Percentiles rank a stretch among this genome's conserved stretches.
Conservation (phyloP, 2,797 vertebrate genomes). For the Hoplostethus mediterraneus region DNA sequence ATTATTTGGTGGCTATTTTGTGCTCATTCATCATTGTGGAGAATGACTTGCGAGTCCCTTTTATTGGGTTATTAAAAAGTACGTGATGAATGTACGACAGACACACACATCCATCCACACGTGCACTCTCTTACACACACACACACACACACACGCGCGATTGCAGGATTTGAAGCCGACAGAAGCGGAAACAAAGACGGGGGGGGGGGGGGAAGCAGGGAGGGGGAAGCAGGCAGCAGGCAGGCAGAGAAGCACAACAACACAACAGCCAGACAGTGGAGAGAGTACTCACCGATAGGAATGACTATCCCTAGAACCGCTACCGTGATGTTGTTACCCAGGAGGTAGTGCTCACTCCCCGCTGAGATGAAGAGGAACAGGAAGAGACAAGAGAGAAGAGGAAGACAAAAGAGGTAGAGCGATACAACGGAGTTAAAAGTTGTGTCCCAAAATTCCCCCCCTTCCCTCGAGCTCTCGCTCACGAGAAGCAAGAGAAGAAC, state of each 20-base stretch:
- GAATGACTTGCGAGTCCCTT: not conserved
- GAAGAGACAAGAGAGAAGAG: conserved; percentile 2
- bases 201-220: not conserved
- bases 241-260: conserved; percentile 46
- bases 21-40: not conserved
- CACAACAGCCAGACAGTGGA: conserved; percentile 38
- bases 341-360: conserved; percentile 88
- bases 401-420: conserved; percentile 9
- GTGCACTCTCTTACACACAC: conserved; percentile 7
- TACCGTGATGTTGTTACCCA: conserved; percentile 94
- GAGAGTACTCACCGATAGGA: conserved; percentile 92
- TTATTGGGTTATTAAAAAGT: too few relatives aligned
- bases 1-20: conserved; percentile 17
- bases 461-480: conserved; percentile 5
- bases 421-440: conserved; percentile 35
- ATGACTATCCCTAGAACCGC: conserved; percentile 94
- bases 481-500: conserved; percentile 11
- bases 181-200: not conserved
- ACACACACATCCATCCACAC: not conserved
- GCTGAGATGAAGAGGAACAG: conserved; percentile 79
- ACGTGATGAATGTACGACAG: too few relatives aligned
- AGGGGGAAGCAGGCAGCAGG: conserved; percentile 28
- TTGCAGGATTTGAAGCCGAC: conserved; percentile 15
- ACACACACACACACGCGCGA: conserved; percentile 23
- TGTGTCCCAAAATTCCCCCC: not conserved